Conservation (phyloP, 1,140 invertebrate genomes). For the Aphelinus certus region DNA sequence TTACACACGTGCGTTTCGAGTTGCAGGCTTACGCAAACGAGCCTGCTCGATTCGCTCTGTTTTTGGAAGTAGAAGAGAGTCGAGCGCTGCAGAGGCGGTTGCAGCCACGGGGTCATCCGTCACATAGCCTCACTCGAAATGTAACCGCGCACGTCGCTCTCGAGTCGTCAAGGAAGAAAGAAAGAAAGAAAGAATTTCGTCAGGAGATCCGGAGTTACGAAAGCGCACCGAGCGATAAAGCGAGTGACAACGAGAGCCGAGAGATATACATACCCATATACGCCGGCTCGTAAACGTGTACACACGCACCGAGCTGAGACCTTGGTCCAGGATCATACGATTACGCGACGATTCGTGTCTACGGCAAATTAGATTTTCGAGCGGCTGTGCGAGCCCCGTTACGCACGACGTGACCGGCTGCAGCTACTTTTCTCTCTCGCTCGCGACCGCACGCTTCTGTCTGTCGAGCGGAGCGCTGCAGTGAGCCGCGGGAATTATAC, state of each 20-base stretch:
- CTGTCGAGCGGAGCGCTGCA: no score
- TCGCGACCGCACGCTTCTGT: not conserved
- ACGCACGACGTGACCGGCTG: not conserved
- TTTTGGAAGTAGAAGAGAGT: no score
- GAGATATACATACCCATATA: no score
- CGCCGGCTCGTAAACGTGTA: not conserved
- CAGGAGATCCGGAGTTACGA: conserved; percentile 1
- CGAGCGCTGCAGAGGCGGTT: no score
- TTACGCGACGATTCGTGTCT: not conserved
- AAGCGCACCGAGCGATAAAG: not conserved
- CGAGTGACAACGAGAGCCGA: not conserved
- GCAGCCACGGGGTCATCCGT: no score
- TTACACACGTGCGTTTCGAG: no score
- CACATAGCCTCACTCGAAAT: no score
- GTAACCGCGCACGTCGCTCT: no score
- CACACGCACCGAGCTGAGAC: no score
- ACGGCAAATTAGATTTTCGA: conserved; percentile 20
- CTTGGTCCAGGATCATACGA: conserved; percentile 15
- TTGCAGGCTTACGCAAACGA: no score
- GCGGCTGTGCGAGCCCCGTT: not conserved
- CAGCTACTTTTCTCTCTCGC: not conserved
- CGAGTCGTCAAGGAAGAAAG: no score
- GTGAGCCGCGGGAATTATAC: not conserved
- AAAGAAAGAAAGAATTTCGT: conserved; percentile 7
- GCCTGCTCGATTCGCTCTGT: no score